phyloP scores from a whole-genome alignment of 1,140 invertebrate species.

The Triops longicaudatus region DNA sequence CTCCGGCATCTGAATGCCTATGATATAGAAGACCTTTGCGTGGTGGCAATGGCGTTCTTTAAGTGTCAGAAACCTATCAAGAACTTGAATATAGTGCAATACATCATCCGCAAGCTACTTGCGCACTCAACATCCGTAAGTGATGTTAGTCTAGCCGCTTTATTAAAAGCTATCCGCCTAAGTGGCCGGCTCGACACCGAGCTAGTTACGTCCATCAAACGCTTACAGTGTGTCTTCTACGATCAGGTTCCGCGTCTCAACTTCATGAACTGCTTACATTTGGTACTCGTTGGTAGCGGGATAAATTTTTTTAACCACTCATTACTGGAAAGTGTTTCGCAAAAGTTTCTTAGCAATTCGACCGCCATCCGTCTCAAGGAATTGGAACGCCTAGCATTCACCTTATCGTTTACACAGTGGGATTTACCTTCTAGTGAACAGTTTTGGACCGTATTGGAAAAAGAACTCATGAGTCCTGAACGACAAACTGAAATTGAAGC shows the following conservation, averaged over 20 bases:
- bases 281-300: not conserved
- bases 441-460: not conserved
- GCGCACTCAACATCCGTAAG: not conserved
- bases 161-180: conserved; percentile 2
- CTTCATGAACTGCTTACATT: not conserved
- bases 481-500: conserved; percentile 7
- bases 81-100: not conserved
- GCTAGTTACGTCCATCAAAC: not conserved
- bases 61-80: not conserved
- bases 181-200: not conserved
- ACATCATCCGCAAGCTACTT: not conserved
- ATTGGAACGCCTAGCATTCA: not conserved
- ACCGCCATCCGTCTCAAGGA: not conserved
- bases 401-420: not conserved
- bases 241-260: not conserved
- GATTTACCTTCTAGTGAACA: not conserved
- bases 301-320: not conserved
- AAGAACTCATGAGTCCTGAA: not conserved
- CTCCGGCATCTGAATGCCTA: not conserved
- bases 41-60: not conserved
- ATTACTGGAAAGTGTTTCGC: not conserved
- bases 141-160: not conserved
- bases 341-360: not conserved
- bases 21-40: not conserved
- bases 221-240: not conserved